A percentile compares a stretch with the other conserved stretches of the same genome.
Conservation (phyloP, 2,113 vertebrate genomes). For the Heptranchias perlo region DNA sequence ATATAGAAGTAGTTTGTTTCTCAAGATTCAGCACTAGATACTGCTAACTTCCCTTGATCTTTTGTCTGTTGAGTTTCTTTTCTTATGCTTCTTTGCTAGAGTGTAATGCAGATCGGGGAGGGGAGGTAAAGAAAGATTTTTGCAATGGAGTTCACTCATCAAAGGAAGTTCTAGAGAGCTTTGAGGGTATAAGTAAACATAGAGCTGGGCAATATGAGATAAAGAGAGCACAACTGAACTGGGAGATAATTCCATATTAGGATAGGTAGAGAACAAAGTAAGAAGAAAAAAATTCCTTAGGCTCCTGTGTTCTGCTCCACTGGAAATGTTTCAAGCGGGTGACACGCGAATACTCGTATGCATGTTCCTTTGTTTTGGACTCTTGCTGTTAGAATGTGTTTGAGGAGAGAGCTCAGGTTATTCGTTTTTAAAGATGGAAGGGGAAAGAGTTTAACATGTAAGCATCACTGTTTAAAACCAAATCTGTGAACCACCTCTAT, state of each 20-base stretch:
- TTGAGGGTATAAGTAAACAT: neutral
- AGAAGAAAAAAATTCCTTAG: neutral
- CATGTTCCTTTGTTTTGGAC: neutral
- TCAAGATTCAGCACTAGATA: neutral
- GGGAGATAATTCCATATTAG: neutral
- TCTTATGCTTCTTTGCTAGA: neutral
- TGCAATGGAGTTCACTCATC: neutral
- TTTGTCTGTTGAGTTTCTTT: neutral
- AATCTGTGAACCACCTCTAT: neutral
- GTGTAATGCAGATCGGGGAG: neutral
- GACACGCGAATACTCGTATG: neutral
- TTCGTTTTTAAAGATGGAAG: neutral
- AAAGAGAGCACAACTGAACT: neutral
- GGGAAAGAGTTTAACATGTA: neutral
- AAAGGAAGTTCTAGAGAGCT: neutral
- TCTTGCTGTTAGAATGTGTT: neutral
- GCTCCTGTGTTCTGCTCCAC: neutral
- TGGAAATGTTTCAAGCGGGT: slow-evolving; percentile 5
- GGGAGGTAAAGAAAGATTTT: neutral
- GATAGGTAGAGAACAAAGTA: neutral
- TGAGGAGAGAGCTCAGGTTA: neutral
- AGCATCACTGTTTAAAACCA: neutral
- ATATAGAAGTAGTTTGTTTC: neutral
- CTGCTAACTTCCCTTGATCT: neutral
- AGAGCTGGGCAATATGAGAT: neutral